Base-by-base conservation (phyloP, 2,888 invertebrate genomes). In the Epistrophe grossulariae region DNA sequence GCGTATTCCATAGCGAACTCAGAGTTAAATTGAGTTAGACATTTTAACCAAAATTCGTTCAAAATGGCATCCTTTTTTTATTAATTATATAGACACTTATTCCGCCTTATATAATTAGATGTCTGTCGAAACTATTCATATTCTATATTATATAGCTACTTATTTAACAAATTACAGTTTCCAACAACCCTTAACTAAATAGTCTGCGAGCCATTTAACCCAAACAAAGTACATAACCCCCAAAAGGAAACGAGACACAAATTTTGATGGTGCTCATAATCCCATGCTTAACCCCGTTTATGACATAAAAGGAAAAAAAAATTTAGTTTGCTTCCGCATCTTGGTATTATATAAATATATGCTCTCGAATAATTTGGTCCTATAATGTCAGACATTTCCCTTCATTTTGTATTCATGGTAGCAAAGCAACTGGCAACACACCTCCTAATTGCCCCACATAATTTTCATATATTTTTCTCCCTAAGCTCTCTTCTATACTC, bases 341-440 rank as follows among this genome's bases (percentile, higher is more conserved):
- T n/a, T n/a, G n/a, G 68, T 73, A 2, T 3, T 24, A 24, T 24
- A 24, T 24, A 24, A 1, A 24, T 24, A 24, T 24, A 73, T 59
- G 50, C 40, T 57, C 15, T 31, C 62, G n/a, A 40, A 24, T 40
- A 59, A 68, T 79, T 84, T 55, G 38, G 72, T 68, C 66, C 71
- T 71, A 24, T 24, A 68, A 76, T 84, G 68, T 73, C 55, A 31
- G 66, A 48, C 73, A 79, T 78, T 48, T 80, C 28, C 68, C 62
- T 62, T 82, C 77, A 85, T 78, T 85, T 82, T n/a, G 64, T 85
- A 85, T 85, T 85, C 85, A 85, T 81, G 59, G 70, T 78, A 31
- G 31, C 31, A 31, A 7, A 50, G 78, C 73, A 81, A 71, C 70
- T 38, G 38, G 38, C 38, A 43, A 71, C 62, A 71, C 72, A 73